These are phyloP conservation scores for Bergia puertoricense DNA, from an alignment of 92 coral and sea anemone species.

Conservation along the genomic window DNA sequence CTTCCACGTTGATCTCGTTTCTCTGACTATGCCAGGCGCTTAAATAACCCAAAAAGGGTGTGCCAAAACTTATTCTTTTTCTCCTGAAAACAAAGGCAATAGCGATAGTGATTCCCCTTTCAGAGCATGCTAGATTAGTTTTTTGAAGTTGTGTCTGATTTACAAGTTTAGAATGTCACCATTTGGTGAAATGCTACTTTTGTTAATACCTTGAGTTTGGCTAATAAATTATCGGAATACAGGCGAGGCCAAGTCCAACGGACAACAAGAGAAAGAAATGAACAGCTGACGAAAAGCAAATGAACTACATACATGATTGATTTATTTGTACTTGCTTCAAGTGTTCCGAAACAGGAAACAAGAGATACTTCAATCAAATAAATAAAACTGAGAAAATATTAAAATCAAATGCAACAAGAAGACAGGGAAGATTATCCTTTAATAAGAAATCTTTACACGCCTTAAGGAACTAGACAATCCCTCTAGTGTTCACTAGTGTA, in stretches of 20 bases:
- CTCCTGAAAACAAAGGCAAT: too few relatives aligned
- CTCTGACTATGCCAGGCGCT: not conserved
- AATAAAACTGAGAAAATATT: not conserved
- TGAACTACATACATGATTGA: not conserved
- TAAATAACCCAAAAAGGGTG: not conserved
- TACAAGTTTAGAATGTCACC: not conserved
- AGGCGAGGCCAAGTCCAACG: not conserved
- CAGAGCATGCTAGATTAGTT: not conserved
- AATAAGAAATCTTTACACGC: not conserved
- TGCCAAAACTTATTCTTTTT: not conserved
- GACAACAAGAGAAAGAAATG: not conserved
- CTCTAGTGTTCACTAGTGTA: not conserved
- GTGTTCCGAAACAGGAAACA: not conserved
- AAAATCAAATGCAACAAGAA: not conserved
- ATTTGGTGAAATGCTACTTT: not conserved
- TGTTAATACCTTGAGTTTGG: not conserved
- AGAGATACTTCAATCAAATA: not conserved
- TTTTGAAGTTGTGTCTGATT: not conserved
- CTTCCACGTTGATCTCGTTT: not conserved
- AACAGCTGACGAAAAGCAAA: not conserved
- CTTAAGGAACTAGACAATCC: slow-evolving; percentile 10
- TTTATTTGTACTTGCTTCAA: not conserved
- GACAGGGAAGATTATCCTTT: not conserved
- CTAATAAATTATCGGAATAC: not conserved
- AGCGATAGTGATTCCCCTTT: not conserved